These are phyloP conservation scores for Acronicta alni DNA, from an alignment of 2,888 invertebrate genomes.

Conservation along the genomic window DNA sequence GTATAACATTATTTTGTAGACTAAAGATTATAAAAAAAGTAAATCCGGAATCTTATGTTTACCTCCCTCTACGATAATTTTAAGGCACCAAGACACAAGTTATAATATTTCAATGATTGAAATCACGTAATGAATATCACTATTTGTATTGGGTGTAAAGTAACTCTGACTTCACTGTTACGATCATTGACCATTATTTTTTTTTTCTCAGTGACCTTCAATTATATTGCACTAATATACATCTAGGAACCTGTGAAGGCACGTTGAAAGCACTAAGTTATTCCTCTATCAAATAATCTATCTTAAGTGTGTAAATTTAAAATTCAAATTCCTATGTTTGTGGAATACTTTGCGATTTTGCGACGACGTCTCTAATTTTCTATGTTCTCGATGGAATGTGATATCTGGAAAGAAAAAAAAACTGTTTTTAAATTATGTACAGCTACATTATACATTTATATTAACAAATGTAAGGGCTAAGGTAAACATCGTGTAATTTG, in stretches of 20 bases:
- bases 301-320: constrained; percentile 50
- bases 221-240: constrained; percentile 68
- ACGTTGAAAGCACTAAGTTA: constrained; percentile 77
- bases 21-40: constrained; percentile 9
- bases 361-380: constrained; percentile 54
- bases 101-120: neutral
- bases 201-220: constrained; percentile 50
- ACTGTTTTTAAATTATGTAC: too few species aligned
- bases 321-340: constrained; percentile 53
- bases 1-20: constrained; percentile 6
- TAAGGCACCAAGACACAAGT: constrained; percentile 27
- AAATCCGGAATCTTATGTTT: constrained; percentile 4
- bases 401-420: constrained; percentile 50
- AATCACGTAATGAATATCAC: neutral
- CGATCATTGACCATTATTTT: constrained; percentile 2
- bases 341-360: constrained; percentile 56
- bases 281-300: constrained; percentile 51
- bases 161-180: constrained; percentile 30
- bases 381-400: constrained; percentile 58
- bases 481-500: too few species aligned
- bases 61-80: constrained; percentile 5
- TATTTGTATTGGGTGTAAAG: neutral
- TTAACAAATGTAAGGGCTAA: too few species aligned
- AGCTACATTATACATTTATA: too few species aligned
- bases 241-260: constrained; percentile 80